Evolutionary conservation across 37 sponge, comb jelly and placozoan species (phyloP), one percentile per base, ranked within the genome.

Genomic region (Hormiphora californensis): DNA sequence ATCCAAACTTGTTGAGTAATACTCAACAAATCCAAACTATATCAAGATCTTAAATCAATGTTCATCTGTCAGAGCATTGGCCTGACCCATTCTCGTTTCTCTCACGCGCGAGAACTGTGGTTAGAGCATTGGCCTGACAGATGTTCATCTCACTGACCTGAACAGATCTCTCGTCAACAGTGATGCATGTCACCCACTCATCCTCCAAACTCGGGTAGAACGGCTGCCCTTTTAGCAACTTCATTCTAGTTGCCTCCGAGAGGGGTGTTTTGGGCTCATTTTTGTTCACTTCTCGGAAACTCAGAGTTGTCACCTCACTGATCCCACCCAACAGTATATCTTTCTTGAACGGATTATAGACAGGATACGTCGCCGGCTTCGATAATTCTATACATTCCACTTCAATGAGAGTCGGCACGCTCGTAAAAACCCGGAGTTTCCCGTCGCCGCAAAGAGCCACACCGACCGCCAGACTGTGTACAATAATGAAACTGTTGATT

Each of bases 401-500:
- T 28, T 65, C 67, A 9, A 65, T 38, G 5, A 65, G 37, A 27
- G 67, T 65, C 8, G 67, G 67, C 37, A 65, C 67, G 37, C 67
- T 65, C 11, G 67, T 65, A 19, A 28, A 65, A 65, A 65, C 37
- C 35, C 67, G 3, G 34, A 65, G 67, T 65, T 65, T 65, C 8
- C 67, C 67, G 30, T 65, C 67, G 4, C 67, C 67, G 37, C 67
- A 65, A 17, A 65, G 67, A 27, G 67, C 67, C 37, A 65, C 67
- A 7, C 67, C 67, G 37, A 65, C 35, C 67, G 35, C 35, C 37
- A 65, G 37, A 65, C 37, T 65, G 67, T 65, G 32, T 19, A 65
- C 37, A 39, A 65, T 65, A 4, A 65, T 65, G 67, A 65, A 65
- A 28, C 67, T 65, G 67, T 65, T 65, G 21, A 65, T 65, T 2